Percentiles rank a stretch among this genome's conserved stretches.
Conservation (phyloP, 1,140 invertebrate species). For the Helicoverpa zea region DNA sequence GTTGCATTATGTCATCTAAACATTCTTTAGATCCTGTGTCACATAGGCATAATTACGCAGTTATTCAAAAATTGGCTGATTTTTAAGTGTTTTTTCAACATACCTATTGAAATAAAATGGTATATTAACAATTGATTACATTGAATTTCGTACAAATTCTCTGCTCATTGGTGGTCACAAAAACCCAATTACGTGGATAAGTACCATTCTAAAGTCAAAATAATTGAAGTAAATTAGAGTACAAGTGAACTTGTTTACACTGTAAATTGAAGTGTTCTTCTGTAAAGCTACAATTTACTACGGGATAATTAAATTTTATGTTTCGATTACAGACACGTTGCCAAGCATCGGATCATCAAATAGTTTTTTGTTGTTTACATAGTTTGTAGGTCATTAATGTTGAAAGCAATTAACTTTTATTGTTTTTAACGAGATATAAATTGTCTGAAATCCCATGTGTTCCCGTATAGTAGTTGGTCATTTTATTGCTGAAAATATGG, state of each 20-base stretch:
- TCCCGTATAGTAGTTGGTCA: not conserved
- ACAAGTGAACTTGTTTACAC: not conserved
- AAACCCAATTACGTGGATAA: not conserved
- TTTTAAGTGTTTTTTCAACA: no score
- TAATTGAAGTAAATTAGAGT: conserved; percentile 22
- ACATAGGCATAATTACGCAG: not conserved
- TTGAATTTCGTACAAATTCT: not conserved
- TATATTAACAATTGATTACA: no score
- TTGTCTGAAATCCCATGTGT: conserved; percentile 4
- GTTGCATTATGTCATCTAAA: not conserved
- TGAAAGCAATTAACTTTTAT: conserved; percentile 23
- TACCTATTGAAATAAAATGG: no score
- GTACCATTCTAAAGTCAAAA: not conserved
- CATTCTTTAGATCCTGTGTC: not conserved
- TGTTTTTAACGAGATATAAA: conserved; percentile 39
- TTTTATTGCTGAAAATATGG: not conserved
- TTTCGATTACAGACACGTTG: not conserved
- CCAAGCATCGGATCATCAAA: conserved; percentile 16
- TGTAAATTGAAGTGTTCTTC: conserved; percentile 2
- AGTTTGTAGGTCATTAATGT: conserved; percentile 39
- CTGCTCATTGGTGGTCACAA: not conserved
- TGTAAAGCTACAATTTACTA: conserved; percentile 17
- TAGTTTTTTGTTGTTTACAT: conserved; percentile 44
- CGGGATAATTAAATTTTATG: conserved; percentile 6
- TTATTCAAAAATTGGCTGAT: no score